Evolutionary conservation across 2,113 vertebrate species (phyloP), one percentile per base, ranked within the genome.

Genomic region (Thamnophis sirtalis): DNA sequence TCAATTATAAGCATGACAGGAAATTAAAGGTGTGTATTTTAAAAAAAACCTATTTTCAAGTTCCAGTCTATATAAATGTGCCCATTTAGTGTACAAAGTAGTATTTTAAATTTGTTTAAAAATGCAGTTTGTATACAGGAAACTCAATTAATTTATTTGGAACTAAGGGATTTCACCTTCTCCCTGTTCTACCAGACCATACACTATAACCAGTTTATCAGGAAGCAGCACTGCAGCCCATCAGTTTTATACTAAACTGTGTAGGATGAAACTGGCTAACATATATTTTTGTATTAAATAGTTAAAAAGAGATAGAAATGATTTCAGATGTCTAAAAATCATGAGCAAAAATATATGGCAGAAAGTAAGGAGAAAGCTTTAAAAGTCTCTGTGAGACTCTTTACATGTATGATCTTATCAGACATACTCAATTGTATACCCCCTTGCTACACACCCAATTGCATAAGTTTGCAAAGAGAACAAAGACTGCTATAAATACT

Each of bases 401-500:
- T 80, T 43, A 95, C 51, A 84, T 48, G 93, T 94, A 95, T 95
- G 38, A 89, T 88, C 49, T 91, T 94, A 0, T 0, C 48, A 1
- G 3, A 95, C 94, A 93, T 94, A 94, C 22, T 60, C 87, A 86
- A 92, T 89, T 63, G 48, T 48, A 89, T 19, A 4, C 86, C 86
- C 92, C 86, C 86, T 9, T 92, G 58, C 89, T 92, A 95, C 94
- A 94, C 95, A 96, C 96, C 95, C 95, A 97, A 94, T 96, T 94
- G 94, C 93, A 89, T 92, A 96, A 94, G 93, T 96, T 96, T 95
- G 95, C 95, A 96, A 95, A 89, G 96, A 97, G 97, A 98, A 98
- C 97, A 98, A 98, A 98, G 96, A 54, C 95, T 95, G 95, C 97
- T 97, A 96, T 98, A 98, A 98, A 97, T 98, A 98, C 97, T 97